Evolutionary conservation across 1,140 invertebrate species (phyloP).

Genomic region (Dysdera silvatica): DNA sequence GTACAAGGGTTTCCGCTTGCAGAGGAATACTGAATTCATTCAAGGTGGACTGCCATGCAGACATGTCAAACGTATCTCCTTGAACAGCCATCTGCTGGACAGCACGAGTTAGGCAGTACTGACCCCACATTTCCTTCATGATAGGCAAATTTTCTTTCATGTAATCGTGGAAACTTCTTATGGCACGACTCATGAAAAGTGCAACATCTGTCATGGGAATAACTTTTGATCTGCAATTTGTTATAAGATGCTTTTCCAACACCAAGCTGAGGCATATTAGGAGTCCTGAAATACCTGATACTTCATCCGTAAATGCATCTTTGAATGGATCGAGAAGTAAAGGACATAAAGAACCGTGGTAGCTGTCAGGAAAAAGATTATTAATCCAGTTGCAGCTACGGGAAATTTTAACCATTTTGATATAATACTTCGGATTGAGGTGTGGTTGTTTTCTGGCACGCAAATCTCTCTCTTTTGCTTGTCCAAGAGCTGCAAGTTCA

Average conservation of each 20-base stretch:
- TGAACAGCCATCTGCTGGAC: no score
- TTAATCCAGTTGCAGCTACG: background rate
- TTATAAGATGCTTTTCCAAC: background rate
- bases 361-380: slow-evolving; percentile 10
- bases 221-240: background rate
- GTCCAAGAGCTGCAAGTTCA: slow-evolving; percentile 4
- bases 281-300: slow-evolving; percentile 4
- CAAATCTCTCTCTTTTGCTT: slow-evolving; percentile 20
- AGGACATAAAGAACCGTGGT: slow-evolving; percentile 13
- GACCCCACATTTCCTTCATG: no score
- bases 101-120: no score
- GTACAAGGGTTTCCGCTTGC: background rate
- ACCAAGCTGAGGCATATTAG: background rate
- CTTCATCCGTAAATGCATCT: background rate
- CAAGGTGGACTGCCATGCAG: no score
- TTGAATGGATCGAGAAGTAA: slow-evolving; percentile 13
- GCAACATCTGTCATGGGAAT: background rate
- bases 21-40: background rate
- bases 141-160: background rate
- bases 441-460: slow-evolving; percentile 8
- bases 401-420: background rate
- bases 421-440: slow-evolving; percentile 12
- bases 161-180: background rate
- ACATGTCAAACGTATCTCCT: no score
- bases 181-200: background rate